Conservation (phyloP, 2,888 invertebrate genomes). For the Polia nebulosa region DNA sequence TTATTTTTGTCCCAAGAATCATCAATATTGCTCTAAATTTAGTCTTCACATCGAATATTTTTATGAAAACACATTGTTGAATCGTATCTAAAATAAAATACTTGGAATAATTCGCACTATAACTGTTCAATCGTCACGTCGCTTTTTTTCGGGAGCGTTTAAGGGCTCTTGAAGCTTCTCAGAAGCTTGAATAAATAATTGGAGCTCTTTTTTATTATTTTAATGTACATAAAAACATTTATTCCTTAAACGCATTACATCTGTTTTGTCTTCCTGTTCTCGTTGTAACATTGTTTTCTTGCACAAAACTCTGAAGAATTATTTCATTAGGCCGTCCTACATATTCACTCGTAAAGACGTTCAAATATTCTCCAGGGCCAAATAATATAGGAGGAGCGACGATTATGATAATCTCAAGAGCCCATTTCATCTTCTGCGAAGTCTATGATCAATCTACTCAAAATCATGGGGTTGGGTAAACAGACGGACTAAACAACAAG, state of each 20-base stretch:
- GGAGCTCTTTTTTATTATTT: background rate
- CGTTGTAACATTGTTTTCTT: background rate
- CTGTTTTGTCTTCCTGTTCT: background rate
- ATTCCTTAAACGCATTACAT: background rate
- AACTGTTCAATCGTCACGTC: too few species aligned
- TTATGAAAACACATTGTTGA: background rate
- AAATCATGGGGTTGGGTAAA: conserved; percentile 27
- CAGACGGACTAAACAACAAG: conserved; percentile 1
- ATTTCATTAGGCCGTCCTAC: background rate
- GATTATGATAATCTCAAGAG: conserved; percentile 34
- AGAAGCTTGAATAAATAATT: background rate
- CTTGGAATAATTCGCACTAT: too few species aligned
- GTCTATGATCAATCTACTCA: conserved; percentile 16
- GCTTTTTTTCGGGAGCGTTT: background rate
- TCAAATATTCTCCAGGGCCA: conserved; percentile 11
- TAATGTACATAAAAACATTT: background rate
- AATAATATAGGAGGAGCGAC: background rate
- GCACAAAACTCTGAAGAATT: background rate
- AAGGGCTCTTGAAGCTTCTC: background rate
- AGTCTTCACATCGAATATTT: too few species aligned
- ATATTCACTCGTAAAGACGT: background rate
- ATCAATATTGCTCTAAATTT: too few species aligned
- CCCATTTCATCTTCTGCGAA: conserved; percentile 21
- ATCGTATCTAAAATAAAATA: too few species aligned
- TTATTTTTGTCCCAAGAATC: too few species aligned